These are phyloP conservation scores for Bombus cullumanus DNA, from an alignment of 1,140 invertebrate species.

Conservation along the genomic window DNA sequence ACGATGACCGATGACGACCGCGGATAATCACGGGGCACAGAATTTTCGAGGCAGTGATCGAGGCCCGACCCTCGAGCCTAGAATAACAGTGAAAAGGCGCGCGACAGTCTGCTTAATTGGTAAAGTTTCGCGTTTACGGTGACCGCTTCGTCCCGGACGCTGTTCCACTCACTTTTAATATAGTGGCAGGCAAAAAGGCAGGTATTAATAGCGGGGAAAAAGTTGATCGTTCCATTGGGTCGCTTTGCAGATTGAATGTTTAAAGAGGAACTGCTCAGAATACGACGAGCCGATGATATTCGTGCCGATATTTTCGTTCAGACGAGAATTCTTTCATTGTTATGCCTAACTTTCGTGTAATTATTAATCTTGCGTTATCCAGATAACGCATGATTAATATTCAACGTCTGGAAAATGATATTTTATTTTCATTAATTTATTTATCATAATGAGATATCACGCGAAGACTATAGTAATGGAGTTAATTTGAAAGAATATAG, in stretches of 20 bases:
- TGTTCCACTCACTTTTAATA: conserved; percentile 30
- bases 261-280: not conserved
- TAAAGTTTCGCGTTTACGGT: conserved; percentile 47
- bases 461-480: no score
- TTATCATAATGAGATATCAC: no score
- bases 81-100: conserved; percentile 14
- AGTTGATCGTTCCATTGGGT: conserved; percentile 8
- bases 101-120: conserved; percentile 56
- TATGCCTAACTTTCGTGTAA: not conserved
- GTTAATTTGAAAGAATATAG: no score
- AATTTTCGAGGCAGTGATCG: not conserved
- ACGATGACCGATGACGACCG: not conserved
- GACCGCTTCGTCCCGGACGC: not conserved
- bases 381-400: no score
- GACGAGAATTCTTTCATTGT: not conserved
- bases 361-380: no score
- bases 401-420: no score
- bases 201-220: conserved; percentile 28
- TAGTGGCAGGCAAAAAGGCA: conserved; percentile 11
- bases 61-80: not conserved
- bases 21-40: not conserved
- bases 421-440: no score
- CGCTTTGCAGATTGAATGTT: conserved; percentile 21
- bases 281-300: not conserved
- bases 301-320: not conserved